phyloP scores from a whole-genome alignment of 2,888 invertebrate genomes.

The Latrodectus elegans region DNA sequence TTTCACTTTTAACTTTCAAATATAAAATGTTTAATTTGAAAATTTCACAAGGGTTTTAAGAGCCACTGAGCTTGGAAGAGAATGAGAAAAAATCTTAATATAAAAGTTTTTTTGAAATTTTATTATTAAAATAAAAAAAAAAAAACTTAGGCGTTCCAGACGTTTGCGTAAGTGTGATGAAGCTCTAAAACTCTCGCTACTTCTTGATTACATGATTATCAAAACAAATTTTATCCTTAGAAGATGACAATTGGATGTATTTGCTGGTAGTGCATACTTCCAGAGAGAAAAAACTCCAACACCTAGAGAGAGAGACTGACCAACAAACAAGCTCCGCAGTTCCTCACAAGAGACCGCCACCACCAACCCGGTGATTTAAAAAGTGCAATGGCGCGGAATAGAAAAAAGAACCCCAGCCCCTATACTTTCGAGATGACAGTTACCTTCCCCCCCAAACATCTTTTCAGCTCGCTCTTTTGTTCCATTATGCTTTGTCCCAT shows the following conservation, averaged over 20 bases:
- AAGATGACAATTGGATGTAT: neutral
- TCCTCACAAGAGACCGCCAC: constrained; percentile 4
- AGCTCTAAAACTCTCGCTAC: no score
- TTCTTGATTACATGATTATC: no score
- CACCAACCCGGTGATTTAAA: constrained; percentile 29
- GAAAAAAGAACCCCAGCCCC: constrained; percentile 31
- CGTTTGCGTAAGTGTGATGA: no score
- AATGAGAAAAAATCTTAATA: no score
- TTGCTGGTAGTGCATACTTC: neutral
- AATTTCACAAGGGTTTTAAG: no score
- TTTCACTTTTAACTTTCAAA: no score
- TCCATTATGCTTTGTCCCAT: constrained; percentile 16
- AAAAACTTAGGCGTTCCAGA: no score
- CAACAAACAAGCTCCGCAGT: neutral
- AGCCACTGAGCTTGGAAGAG: no score
- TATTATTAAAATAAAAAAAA: no score
- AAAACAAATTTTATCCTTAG: no score
- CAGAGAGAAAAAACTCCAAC: neutral
- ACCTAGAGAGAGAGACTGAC: neutral
- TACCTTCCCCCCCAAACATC: constrained; percentile 8
- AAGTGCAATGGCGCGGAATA: constrained; percentile 54
- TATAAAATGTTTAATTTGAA: no score
- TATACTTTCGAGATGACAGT: constrained; percentile 55
- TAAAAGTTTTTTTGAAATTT: no score
- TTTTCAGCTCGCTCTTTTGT: constrained; percentile 31